Evolutionary conservation across 1,140 invertebrate species (phyloP), one percentile per base, ranked within the genome.

Genomic region (Leguminivora glycinivorella): DNA sequence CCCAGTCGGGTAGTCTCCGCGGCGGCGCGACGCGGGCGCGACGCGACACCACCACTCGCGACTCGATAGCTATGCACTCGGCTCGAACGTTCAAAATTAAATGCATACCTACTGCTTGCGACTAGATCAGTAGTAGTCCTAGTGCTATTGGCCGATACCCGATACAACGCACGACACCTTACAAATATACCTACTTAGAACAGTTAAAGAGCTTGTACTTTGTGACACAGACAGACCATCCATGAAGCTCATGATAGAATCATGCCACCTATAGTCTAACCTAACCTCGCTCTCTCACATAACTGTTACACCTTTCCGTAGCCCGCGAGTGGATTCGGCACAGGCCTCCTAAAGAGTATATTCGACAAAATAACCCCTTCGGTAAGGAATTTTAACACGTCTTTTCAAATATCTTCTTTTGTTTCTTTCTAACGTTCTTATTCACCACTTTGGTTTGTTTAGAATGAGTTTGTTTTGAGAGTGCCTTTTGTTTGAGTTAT

Each of bases 331-430:
- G 92, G 92, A 92, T 92, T 92, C 87, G 92, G 92, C 89, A 92
- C 92, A 89, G 92, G 92, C 84, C 92, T 92, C 75, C 92, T 92
- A 91, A 92, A 92, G 92, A 92, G 92, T 91, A 92, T 92, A 90
- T 92, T 92, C 92, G 92, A 92, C 92, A 92, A 92, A 92, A 92
- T 92, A 89, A 92, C 91, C 85, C 92, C 92, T 90, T 92, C 90
- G 92, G 92, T 92, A 92, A 92, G 92, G 89, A 90, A 91, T 91
- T 91, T 90, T 90, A 86, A 91, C 87, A 91, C 89, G 87, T 88
- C 82, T 88, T 89, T 87, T 85, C 78, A 81, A 83, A 82, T 77
- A 81, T 81, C 76, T 77, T 83, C 80, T 83, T 77, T 81, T 81
- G 67, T 83, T 82, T 81, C 74, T 66, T 77, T 75, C 75, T 83